phyloP scores from a whole-genome alignment of 2,113 vertebrate genomes.

The Syrrhaptes paradoxus region DNA sequence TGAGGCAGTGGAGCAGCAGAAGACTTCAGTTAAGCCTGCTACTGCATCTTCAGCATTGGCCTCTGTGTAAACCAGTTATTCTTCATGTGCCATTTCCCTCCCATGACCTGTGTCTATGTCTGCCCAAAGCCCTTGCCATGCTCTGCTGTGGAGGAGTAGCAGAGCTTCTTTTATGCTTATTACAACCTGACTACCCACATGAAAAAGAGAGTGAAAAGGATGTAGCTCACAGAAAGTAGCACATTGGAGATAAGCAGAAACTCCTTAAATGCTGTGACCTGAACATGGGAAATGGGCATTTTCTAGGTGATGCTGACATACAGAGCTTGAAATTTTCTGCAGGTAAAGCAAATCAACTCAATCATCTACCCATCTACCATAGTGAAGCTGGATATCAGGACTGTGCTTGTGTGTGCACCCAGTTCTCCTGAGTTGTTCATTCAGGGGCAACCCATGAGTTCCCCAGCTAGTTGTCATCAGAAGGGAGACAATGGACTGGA shows the following conservation, averaged over 20 bases:
- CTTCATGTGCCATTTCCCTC: neutral
- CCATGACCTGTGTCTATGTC: neutral
- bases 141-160: neutral
- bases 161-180: neutral
- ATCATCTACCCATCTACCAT: neutral
- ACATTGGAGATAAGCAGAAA: neutral
- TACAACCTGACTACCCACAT: neutral
- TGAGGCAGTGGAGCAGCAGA: neutral
- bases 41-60: neutral
- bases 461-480: neutral
- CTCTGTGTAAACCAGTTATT: neutral
- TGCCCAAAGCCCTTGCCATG: neutral
- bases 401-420: accelerated
- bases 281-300: neutral
- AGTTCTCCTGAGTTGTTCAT: neutral
- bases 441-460: neutral
- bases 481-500: neutral
- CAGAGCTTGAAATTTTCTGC: neutral
- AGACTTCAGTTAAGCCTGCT: neutral
- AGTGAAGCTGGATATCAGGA: neutral
- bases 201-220: neutral
- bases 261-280: neutral
- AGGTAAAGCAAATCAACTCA: neutral
- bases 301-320: neutral
- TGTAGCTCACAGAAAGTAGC: neutral